These are phyloP conservation scores for Actinernus sp. DNA, from an alignment of 92 coral and sea anemone species.

Conservation along the genomic window DNA sequence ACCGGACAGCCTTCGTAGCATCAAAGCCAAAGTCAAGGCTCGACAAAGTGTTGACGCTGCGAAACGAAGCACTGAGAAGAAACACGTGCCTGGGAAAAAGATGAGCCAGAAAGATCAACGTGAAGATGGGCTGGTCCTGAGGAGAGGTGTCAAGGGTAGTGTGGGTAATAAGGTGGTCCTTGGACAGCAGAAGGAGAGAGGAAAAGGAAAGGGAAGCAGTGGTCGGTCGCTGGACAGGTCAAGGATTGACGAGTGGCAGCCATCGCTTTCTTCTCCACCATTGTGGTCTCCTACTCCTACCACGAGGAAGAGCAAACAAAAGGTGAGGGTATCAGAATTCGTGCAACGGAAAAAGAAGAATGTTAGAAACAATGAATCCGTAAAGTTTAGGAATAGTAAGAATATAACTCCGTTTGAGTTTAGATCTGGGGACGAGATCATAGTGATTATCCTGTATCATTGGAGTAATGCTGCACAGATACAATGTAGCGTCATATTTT, in stretches of 20 bases:
- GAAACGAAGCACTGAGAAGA: conserved; percentile 30
- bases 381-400: no score
- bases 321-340: conserved; percentile 36
- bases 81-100: conserved; percentile 14
- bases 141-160: background rate
- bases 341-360: no score
- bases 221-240: background rate
- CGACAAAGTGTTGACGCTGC: conserved; percentile 62
- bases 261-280: conserved; percentile 81
- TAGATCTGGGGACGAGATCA: no score
- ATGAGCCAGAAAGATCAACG: conserved; percentile 30
- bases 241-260: conserved; percentile 46
- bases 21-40: conserved; percentile 82
- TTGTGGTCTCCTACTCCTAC: conserved; percentile 90
- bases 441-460: no score
- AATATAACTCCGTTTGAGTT: no score
- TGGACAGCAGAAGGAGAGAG: conserved; percentile 18
- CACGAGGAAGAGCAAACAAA: conserved; percentile 66
- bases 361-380: no score
- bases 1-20: conserved; percentile 89
- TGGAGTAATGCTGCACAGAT: no score
- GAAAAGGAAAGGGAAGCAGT: conserved; percentile 33
- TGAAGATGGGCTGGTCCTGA: background rate
- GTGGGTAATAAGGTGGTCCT: background rate
- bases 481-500: no score